Conservation (phyloP, 2,113 vertebrate genomes). For the Orthonyx spaldingii region DNA sequence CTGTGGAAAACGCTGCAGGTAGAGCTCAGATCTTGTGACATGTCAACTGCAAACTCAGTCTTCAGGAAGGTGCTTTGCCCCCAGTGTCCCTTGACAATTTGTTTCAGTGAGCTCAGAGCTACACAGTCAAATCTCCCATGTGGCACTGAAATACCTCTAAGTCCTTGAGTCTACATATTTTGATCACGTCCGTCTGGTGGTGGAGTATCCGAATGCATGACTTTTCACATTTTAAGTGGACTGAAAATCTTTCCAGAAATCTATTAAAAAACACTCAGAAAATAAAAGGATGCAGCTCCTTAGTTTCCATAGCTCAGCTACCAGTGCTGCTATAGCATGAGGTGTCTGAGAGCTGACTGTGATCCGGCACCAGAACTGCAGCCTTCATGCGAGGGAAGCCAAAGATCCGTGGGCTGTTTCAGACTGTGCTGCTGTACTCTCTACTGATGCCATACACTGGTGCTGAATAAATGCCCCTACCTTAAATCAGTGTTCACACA, state of each 20-base stretch:
- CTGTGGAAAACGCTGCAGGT: background rate
- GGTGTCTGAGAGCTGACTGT: background rate
- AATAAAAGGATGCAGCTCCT: background rate
- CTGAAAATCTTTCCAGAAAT: background rate
- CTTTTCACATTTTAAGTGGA: background rate
- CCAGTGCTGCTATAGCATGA: background rate
- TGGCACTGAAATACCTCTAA: background rate
- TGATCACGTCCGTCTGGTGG: background rate
- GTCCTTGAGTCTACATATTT: background rate
- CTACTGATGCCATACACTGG: background rate
- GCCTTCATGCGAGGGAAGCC: background rate
- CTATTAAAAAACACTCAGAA: background rate
- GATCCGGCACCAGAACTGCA: rapidly evolving
- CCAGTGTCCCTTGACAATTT: background rate
- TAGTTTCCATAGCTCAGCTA: background rate
- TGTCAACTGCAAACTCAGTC: background rate
- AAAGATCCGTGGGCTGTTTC: background rate
- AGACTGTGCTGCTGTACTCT: background rate
- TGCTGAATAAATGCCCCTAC: background rate
- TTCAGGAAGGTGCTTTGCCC: background rate
- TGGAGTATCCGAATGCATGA: background rate
- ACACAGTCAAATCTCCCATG: background rate
- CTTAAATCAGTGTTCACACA: background rate
- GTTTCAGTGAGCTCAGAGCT: background rate
- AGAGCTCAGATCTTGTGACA: background rate